Conservation (phyloP, 1,140 invertebrate species). For the Drosophila saltans region DNA sequence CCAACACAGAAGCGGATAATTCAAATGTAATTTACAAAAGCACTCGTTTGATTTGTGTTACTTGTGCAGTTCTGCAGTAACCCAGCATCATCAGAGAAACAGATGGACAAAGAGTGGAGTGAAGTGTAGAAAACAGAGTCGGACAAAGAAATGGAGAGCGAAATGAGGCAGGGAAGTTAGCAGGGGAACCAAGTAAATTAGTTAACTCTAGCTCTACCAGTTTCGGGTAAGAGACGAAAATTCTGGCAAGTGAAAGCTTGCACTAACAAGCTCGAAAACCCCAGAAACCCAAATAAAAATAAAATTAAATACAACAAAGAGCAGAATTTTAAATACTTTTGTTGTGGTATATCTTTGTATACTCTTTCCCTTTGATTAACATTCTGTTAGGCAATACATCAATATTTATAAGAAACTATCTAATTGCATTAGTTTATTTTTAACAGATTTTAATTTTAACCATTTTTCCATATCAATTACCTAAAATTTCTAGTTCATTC, state of each 20-base stretch:
- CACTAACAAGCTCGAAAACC: slow-evolving; percentile 43
- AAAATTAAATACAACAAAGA: slow-evolving; percentile 51
- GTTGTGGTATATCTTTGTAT: slow-evolving; percentile 25
- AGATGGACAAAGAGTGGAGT: neutral
- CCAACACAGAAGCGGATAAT: slow-evolving; percentile 58
- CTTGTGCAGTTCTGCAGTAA: slow-evolving; percentile 37
- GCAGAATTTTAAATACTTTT: slow-evolving; percentile 9
- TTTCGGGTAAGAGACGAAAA: slow-evolving; percentile 22
- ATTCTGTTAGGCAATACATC: too few relatives aligned
- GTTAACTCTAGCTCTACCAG: slow-evolving; percentile 43
- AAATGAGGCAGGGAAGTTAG: neutral
- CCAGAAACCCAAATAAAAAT: slow-evolving; percentile 45
- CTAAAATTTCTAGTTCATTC: too few relatives aligned
- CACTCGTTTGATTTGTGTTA: slow-evolving; percentile 79
- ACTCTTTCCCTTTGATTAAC: slow-evolving; percentile 3
- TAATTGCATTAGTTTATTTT: too few relatives aligned
- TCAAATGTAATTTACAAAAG: slow-evolving; percentile 81
- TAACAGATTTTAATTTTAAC: too few relatives aligned
- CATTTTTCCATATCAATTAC: too few relatives aligned
- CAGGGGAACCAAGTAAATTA: slow-evolving; percentile 59
- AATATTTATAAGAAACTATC: too few relatives aligned
- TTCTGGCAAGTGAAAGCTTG: slow-evolving; percentile 33
- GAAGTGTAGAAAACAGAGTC: neutral
- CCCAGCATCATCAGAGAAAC: slow-evolving; percentile 1
- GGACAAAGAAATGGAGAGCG: slow-evolving; percentile 3